Evolutionary conservation across 2,888 invertebrate genomes (phyloP).

Genomic region (Pristionchus maxplancki): DNA sequence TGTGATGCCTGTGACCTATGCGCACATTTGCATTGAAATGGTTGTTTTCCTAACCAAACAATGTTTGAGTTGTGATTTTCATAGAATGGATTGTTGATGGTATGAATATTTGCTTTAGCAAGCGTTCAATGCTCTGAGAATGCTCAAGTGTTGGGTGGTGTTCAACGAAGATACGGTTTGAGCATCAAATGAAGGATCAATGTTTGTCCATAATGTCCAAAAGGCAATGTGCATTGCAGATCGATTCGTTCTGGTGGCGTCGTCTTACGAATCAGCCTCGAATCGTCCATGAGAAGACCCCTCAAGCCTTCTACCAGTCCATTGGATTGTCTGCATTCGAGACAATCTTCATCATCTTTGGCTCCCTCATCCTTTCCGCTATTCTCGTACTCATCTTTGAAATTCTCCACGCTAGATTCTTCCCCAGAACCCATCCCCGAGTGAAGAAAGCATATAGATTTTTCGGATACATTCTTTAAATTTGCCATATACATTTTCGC

Average conservation of each 20-base stretch:
- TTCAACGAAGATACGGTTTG: too few species aligned
- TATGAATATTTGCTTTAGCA: too few species aligned
- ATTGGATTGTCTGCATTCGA: background rate
- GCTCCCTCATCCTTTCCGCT: background rate
- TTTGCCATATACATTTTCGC: background rate
- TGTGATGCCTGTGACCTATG: too few species aligned
- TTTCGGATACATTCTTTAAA: background rate
- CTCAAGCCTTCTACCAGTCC: background rate
- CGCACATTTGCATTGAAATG: too few species aligned
- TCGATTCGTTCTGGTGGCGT: constrained; percentile 38
- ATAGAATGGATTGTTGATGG: too few species aligned
- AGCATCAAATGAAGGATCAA: too few species aligned
- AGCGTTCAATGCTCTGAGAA: too few species aligned
- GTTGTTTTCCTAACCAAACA: too few species aligned
- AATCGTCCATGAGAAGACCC: background rate
- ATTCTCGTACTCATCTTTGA: background rate
- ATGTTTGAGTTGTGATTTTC: too few species aligned
- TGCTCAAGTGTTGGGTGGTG: too few species aligned
- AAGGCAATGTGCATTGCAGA: background rate
- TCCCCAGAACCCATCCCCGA: background rate
- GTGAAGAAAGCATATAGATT: background rate
- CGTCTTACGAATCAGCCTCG: constrained; percentile 32
- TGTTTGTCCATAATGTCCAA: background rate
- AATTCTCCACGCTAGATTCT: constrained; percentile 2
- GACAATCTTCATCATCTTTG: background rate